phyloP scores from a whole-genome alignment of 2,888 invertebrate species.

The Balanococcus diminutus region DNA sequence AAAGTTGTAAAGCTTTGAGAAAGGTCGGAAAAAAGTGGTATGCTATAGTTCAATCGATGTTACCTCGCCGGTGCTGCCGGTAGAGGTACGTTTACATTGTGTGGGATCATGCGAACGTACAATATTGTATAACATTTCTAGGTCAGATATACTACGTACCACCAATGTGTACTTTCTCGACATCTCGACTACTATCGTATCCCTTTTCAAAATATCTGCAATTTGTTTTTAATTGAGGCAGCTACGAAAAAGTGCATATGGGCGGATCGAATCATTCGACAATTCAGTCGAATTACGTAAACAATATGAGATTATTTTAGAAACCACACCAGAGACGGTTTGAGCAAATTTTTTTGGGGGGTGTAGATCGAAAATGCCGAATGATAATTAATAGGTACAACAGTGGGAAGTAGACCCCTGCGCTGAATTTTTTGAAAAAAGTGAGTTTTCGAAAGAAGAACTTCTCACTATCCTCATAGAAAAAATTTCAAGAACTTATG shows the following conservation, averaged over 20 bases:
- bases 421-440: too few relatives aligned
- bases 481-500: too few relatives aligned
- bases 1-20: slow-evolving; percentile 17
- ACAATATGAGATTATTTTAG: background rate
- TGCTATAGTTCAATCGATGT: background rate
- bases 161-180: background rate
- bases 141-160: background rate
- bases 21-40: slow-evolving; percentile 25
- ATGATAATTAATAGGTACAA: too few relatives aligned
- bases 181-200: background rate
- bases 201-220: background rate
- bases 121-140: background rate
- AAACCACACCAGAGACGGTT: background rate
- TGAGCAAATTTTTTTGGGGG: background rate
- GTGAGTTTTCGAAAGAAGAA: too few relatives aligned
- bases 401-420: too few relatives aligned
- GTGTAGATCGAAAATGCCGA: too few relatives aligned
- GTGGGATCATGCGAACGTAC: background rate
- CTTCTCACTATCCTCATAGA: too few relatives aligned
- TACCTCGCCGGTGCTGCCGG: background rate
- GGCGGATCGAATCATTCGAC: background rate
- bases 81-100: background rate
- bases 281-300: background rate
- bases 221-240: background rate
- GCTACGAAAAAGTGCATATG: background rate